phyloP scores from a whole-genome alignment of 2,797 vertebrate genomes.

The Momotus momota region DNA sequence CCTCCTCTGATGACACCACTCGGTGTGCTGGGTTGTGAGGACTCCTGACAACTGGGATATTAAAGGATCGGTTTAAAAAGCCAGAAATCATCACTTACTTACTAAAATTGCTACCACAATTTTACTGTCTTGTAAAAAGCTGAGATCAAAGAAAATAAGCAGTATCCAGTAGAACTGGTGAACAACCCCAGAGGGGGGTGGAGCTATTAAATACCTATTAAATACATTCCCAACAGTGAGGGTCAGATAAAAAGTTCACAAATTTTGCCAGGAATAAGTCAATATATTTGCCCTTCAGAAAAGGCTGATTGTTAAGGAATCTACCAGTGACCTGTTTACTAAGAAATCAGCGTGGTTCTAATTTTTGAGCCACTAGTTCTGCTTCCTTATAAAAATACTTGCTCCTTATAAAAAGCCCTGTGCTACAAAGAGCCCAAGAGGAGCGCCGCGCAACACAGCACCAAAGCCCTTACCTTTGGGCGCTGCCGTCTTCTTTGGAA shows the following conservation, averaged over 20 bases:
- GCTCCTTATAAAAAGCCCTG: background rate
- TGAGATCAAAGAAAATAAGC: background rate
- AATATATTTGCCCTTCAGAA: background rate
- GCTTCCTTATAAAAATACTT: background rate
- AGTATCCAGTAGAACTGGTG: background rate
- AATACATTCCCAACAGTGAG: background rate
- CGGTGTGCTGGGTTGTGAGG: background rate
- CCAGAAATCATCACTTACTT: background rate
- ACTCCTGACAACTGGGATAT: background rate
- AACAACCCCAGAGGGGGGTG: background rate
- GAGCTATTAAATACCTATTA: background rate
- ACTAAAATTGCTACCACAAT: background rate
- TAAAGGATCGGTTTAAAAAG: background rate
- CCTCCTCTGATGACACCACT: background rate
- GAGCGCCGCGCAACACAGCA: background rate
- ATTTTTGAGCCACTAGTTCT: background rate
- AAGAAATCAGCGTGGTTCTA: background rate
- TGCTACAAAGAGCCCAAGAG: background rate
- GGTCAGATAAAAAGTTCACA: background rate
- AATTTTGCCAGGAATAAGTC: background rate
- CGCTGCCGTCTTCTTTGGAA: conserved; percentile 87
- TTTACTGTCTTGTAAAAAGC: background rate
- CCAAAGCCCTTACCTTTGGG: conserved; percentile 84
- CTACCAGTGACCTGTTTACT: background rate
- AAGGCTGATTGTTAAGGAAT: background rate